Base-by-base conservation (phyloP, 2,888 invertebrate species). In the Metopia argyrocephala region DNA sequence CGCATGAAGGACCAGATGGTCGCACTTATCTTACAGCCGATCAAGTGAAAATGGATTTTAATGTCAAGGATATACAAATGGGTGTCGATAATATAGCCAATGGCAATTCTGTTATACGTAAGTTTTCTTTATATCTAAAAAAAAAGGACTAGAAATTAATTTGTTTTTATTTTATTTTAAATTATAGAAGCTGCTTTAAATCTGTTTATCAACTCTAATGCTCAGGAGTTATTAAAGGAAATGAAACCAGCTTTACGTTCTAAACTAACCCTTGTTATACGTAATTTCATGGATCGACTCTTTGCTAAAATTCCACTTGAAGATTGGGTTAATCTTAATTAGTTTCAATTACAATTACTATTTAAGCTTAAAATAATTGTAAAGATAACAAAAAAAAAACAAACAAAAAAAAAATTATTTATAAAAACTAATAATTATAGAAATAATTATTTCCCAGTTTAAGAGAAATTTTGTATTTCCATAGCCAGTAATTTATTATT, bases 1-100 rank as follows among this genome's bases (percentile, higher is more conserved):
- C 94, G 6, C 92, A 93, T 87, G 86, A 87, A 52, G 85, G 88
- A 31, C 91, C 92, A 71, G 92, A 94, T 85, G 95, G 94, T 7
- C 92, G 93, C 82, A 93, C 93, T 15, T 95, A 93, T 89, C 91
- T 96, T 68, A 92, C 92, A 76, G 92, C 96, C 78, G 93, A 95
- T 87, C 94, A 95, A 86, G 92, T 96, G 9, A 96, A 96, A 89
- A 94, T 96, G 92, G 96, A 96, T 90, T 96, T 96, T 90, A 95
- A 94, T 87, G 96, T 96, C 20, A 94, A 94, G 86, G 93, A 95
- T 84, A 96, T 96, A 59, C 93, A 93, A 89, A 96, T 96, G 96
- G 96, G 96, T 18, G 96, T 96, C 27, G 95, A 96, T 87, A 96
- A 96, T 87, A 92, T 96, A 65, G 94, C 95, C 83, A 95, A 95